Evolutionary conservation across 2,888 invertebrate genomes (phyloP), one percentile per base, ranked within the genome.

Genomic region (Danaus chrysippus): DNA sequence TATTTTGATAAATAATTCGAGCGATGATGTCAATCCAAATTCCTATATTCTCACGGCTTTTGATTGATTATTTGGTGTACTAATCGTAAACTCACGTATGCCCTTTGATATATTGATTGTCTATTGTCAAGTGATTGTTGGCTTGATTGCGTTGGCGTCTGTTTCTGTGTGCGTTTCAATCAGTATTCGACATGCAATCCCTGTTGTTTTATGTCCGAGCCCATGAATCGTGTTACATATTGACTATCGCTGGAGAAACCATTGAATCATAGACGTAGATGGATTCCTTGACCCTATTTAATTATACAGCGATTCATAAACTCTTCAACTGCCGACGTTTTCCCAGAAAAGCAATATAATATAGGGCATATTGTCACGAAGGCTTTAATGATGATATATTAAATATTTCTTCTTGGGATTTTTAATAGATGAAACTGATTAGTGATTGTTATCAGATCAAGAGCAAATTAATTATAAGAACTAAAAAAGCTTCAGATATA

Each of bases 261-360:
- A 71, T 73, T 90, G 89, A 90, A 73, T 90, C 87, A 89, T 69
- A 80, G 79, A 78, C 78, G 81, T 82, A 80, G 81, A 84, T 85
- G 82, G 82, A 82, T 86, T 83, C 83, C 87, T 84, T 89, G 85
- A 87, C 89, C 86, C 82, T 80, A 83, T 86, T 86, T 77, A 80
- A 76, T 71, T 78, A 77, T 82, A 82, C 81, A 79, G 78, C 84
- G 81, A 82, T 82, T 73, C 72, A 73, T 70, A 81, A 78, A 82
- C 83, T 87, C 88, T 89, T 86, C 87, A 78, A 78, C 87, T 84
- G 78, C 71, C 77, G 79, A 72, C 76, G 78, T 75, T 77, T 87
- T 89, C 87, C 76, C 70, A 78, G 87, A 84, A 77, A 75, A 75
- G 74, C 82, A 83, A 83, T 79, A 79, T 81, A 68, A 68, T 66